Percentiles rank a stretch among this genome's conserved stretches.
Conservation (phyloP, 2,797 vertebrate species). For the Melanotaenia trifasciata region DNA sequence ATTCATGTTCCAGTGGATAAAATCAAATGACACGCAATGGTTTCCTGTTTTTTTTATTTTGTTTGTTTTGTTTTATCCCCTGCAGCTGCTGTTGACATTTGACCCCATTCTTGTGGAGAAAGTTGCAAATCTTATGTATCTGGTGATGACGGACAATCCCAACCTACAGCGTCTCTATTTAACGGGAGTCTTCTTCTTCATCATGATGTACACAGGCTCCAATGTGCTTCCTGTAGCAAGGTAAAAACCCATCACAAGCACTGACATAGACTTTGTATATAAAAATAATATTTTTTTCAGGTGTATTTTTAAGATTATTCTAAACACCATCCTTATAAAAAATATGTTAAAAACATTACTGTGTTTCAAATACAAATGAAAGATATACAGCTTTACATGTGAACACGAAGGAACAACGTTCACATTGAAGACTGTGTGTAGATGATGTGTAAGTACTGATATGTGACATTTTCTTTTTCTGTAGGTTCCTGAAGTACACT, state of each 20-base stretch:
- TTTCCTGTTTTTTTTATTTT: background rate
- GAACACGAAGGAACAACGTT: too few relatives aligned
- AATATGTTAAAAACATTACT: too few relatives aligned
- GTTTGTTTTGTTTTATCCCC: background rate
- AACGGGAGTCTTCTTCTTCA: conserved; percentile 98
- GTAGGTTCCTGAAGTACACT: conserved; percentile 96
- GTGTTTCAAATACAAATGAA: too few relatives aligned
- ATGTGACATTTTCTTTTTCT: conserved; percentile 9
- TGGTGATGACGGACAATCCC: conserved; percentile 98
- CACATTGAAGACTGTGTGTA: too few relatives aligned
- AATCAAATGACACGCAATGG: background rate
- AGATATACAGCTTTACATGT: too few relatives aligned
- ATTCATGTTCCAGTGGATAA: background rate
- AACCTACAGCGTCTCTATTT: conserved; percentile 97
- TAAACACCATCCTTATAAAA: background rate
- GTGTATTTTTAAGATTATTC: background rate
- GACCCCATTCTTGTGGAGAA: conserved; percentile 99
- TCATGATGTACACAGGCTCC: conserved; percentile 99
- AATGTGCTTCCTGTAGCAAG: conserved; percentile 98
- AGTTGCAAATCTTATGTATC: conserved; percentile 91
- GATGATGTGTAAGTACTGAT: background rate
- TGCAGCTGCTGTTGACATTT: conserved; percentile 95
- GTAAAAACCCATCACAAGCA: conserved; percentile 75
- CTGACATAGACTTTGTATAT: background rate
- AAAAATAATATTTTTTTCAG: background rate